Evolutionary conservation across 1,140 invertebrate genomes (phyloP), one percentile per base, ranked within the genome.

Genomic region (Pygmarrhopalites habei): DNA sequence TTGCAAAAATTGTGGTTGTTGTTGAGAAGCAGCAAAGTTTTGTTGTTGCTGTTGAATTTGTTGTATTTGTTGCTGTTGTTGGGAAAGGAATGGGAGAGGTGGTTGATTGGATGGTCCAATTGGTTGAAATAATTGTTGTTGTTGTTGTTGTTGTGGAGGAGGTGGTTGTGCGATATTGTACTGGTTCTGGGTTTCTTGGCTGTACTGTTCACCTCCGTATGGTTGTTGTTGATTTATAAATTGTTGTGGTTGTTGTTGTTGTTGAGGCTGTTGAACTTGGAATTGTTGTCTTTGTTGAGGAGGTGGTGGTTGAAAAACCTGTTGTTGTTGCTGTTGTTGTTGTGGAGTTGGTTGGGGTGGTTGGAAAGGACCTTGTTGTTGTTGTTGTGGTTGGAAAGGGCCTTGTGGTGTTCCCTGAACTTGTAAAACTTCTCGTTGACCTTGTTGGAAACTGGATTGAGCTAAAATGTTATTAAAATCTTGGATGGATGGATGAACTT

Each of bases 381-480:
- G 65, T 49, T 51, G 56, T 19, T 43, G 14, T 32, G 64, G 23
- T 61, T n/a, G n/a, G n/a, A n/a, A n/a, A n/a, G 17, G 60, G 28
- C 35, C 5, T 25, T 49, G 43, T 25, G 26, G 28, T 32, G 17
- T 19, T 25, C 17, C 12, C 12, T 25, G 21, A 59, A 35, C 32
- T 46, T n/a, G n/a, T n/a, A n/a, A n/a, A n/a, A n/a, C n/a, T n/a
- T n/a, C n/a, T n/a, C n/a, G 65, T 47, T 47, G 23, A 57, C 5
- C 28, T n/a, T 49, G 63, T 3, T 61, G 32, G 21, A n/a, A 28
- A 10, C 26, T 17, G 14, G 43, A 21, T 14, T 44, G 43, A 19
- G 14, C 26, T 17, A n/a, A 55, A 28, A n/a, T n/a, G n/a, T n/a
- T n/a, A n/a, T n/a, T n/a, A n/a, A n/a, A n/a, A 32, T 57, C 7